Base-by-base conservation (phyloP, 1,140 invertebrate species). In the Chironomus striatipennis region DNA sequence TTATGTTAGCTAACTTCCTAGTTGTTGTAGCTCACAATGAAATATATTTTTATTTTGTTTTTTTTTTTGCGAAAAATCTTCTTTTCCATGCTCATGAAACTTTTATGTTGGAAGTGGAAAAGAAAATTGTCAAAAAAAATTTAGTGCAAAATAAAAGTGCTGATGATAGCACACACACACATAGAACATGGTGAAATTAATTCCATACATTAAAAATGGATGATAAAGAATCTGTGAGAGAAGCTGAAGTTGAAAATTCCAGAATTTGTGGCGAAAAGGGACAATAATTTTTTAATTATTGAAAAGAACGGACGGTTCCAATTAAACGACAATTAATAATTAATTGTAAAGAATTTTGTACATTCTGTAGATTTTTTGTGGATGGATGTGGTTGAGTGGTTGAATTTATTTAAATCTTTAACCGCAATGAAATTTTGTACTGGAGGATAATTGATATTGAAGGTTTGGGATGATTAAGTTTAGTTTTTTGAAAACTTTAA, bases 291-390 rank as follows among this genome's bases (percentile, higher is more conserved):
- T 57, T 57, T 57, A 57, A 57, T 57, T 57, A 57, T 57, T 15
- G 12, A 12, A 57, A 7, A 57, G n/a, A 57, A 57, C 47, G 47
- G 47, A 57, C 47, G 47, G 47, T 57, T 57, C n/a, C 47, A 57
- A 57, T 57, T 57, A 57, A 57, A 10, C 47, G n/a, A 57, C 47
- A 57, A 57, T 57, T 57, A 57, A 57, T 57, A 57, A 57, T 57
- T 57, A 57, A 57, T 57, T 57, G 24, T 2, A 34, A 34, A 34
- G 24, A 34, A 34, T 2, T 34, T 34, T 34, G 1, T 5, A 34
- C 5, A 34, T 34, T 34, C 24, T 34, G 24, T 34, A 5, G 24
- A 34, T 34, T 34, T 34, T 1, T 34, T 2, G 24, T 34, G 1
- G 1, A 2, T 34, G 24, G 24, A 2, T 15, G 5, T 57, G 12